phyloP scores from a whole-genome alignment of 2,797 vertebrate genomes.

The Sebastes glaucus region DNA sequence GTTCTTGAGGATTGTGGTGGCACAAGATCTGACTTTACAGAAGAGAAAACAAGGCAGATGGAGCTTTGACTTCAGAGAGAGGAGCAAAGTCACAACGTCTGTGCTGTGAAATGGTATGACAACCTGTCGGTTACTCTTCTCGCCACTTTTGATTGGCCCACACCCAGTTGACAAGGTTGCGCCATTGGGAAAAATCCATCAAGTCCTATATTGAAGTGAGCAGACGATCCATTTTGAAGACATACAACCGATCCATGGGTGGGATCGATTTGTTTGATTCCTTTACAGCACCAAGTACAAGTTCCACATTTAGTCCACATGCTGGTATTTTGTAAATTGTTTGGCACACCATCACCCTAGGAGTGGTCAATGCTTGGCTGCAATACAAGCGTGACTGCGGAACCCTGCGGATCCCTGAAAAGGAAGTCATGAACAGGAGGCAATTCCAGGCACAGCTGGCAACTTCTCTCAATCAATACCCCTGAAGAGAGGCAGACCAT shows the following conservation, averaged over 20 bases:
- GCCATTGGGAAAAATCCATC: background rate
- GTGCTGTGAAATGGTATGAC: background rate
- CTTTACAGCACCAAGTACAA: background rate
- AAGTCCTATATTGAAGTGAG: background rate
- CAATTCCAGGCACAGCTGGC: background rate
- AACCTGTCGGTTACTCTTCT: background rate
- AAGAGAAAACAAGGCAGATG: too few relatives aligned
- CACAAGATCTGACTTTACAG: too few relatives aligned
- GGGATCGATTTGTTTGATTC: background rate
- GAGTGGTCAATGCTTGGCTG: background rate
- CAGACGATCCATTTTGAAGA: background rate
- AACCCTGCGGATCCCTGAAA: background rate
- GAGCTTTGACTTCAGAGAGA: too few relatives aligned
- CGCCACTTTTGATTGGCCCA: background rate
- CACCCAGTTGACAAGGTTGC: background rate
- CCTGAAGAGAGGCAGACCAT: background rate
- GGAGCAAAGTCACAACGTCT: background rate
- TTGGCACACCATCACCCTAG: background rate
- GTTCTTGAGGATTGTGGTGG: too few relatives aligned
- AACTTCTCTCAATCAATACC: background rate
- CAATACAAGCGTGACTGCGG: background rate
- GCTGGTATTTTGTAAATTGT: background rate
- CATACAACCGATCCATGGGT: background rate
- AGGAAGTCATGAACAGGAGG: background rate
- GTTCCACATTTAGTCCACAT: background rate